These are phyloP conservation scores for Danio kyathit DNA, from an alignment of 2,797 vertebrate genomes.

Conservation along the genomic window DNA sequence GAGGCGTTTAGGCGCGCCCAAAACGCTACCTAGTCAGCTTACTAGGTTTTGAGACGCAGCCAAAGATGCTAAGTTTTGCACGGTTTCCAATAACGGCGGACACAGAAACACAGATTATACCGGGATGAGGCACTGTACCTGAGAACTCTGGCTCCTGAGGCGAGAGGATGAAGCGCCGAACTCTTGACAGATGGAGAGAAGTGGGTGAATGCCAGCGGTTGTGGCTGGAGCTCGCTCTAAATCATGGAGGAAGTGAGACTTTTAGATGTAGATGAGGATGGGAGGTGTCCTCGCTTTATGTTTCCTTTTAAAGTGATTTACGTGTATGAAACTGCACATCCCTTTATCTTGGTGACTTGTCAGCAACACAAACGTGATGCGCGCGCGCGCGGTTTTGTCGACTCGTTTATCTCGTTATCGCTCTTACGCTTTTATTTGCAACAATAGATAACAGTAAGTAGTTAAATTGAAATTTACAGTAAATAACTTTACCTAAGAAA, in stretches of 20 bases:
- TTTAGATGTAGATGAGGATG: slow-evolving; percentile 74
- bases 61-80: neutral
- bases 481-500: neutral
- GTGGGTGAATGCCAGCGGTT: slow-evolving; percentile 57
- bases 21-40: neutral
- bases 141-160: slow-evolving; percentile 60
- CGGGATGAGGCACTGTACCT: slow-evolving; percentile 70
- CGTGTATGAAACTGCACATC: neutral
- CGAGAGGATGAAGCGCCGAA: slow-evolving; percentile 53
- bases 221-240: slow-evolving; percentile 66
- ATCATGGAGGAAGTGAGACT: slow-evolving; percentile 79
- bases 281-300: slow-evolving; percentile 72
- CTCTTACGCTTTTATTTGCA: neutral
- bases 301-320: slow-evolving; percentile 58
- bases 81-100: neutral
- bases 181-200: slow-evolving; percentile 60
- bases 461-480: neutral
- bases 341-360: neutral
- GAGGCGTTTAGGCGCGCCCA: neutral
- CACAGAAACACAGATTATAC: slow-evolving; percentile 36
- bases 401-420: neutral
- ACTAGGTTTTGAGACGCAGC: slow-evolving; percentile 48
- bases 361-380: neutral
- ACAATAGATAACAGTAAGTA: neutral
- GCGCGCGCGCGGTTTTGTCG: neutral